Evolutionary conservation across 2,797 vertebrate species (phyloP).

Genomic region (Hirundo rustica): DNA sequence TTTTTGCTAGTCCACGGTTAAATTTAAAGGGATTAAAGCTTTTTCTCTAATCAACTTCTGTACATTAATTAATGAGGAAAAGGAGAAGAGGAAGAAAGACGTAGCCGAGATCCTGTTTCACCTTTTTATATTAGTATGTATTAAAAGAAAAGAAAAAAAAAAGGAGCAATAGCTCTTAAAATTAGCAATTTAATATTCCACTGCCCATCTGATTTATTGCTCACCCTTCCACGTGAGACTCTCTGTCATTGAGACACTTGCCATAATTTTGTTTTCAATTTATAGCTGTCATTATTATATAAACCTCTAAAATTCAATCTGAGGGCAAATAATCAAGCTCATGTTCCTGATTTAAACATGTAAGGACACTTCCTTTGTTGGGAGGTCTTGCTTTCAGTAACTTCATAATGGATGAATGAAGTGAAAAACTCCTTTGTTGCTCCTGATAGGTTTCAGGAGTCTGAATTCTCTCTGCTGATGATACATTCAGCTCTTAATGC

Average conservation of each 20-base stretch:
- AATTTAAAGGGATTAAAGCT: neutral
- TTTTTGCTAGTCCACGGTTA: neutral
- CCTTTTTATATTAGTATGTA: slow-evolving; percentile 15
- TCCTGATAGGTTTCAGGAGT: neutral
- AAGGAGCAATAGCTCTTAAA: slow-evolving; percentile 35
- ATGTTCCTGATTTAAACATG: slow-evolving; percentile 32
- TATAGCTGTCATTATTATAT: slow-evolving; percentile 46
- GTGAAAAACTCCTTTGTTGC: neutral
- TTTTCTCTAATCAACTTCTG: neutral
- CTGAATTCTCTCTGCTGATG: neutral
- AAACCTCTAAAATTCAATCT: slow-evolving; percentile 68
- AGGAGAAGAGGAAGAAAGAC: neutral
- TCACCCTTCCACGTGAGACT: neutral
- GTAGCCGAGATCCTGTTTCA: neutral
- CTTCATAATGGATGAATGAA: neutral
- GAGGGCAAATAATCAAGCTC: slow-evolving; percentile 45
- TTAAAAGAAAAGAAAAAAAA: neutral
- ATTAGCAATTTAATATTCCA: slow-evolving; percentile 46
- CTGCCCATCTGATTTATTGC: slow-evolving; percentile 57
- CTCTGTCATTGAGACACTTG: slow-evolving; percentile 46
- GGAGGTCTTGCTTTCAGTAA: slow-evolving; percentile 24
- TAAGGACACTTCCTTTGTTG: slow-evolving; percentile 50
- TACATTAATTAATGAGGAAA: neutral
- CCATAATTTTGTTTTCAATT: slow-evolving; percentile 48
- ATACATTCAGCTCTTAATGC: neutral